Conservation (phyloP, 2,888 invertebrate species). For the Chamaedrilus cognettii region DNA sequence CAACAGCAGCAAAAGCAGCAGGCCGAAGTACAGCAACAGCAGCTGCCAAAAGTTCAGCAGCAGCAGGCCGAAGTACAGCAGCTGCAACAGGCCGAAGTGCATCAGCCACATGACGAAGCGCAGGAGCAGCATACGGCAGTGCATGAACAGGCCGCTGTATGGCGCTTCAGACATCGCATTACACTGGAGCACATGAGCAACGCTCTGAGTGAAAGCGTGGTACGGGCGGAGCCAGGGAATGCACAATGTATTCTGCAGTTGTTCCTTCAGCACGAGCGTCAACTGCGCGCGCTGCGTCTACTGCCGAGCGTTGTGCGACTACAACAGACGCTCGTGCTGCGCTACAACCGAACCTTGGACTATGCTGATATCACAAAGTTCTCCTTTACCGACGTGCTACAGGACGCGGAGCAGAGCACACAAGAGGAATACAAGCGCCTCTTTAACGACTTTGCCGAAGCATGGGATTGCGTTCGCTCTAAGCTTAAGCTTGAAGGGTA, state of each 20-base stretch:
- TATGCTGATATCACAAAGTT: slow-evolving; percentile 44
- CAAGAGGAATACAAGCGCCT: slow-evolving; percentile 13
- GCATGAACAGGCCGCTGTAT: slow-evolving; percentile 33
- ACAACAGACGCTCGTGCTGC: slow-evolving; percentile 39
- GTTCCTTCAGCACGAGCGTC: slow-evolving; percentile 43
- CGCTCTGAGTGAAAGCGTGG: slow-evolving; percentile 31
- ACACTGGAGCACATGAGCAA: slow-evolving; percentile 40
- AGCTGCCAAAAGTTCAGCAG: too few species aligned
- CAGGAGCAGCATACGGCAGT: too few species aligned
- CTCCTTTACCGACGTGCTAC: too few species aligned
- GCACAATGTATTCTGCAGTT: too few species aligned
- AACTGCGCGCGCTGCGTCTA: slow-evolving; percentile 41
- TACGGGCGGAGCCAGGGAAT: too few species aligned
- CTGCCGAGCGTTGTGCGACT: slow-evolving; percentile 43
- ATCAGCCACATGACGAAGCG: too few species aligned
- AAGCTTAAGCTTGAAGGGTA: slow-evolving; percentile 20
- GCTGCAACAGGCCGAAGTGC: too few species aligned
- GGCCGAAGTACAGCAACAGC: too few species aligned
- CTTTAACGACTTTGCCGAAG: slow-evolving; percentile 33
- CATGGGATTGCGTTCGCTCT: slow-evolving; percentile 39
- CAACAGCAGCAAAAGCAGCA: too few species aligned
- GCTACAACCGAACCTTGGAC: slow-evolving; percentile 42
- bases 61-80: too few species aligned
- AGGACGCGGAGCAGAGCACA: too few species aligned
- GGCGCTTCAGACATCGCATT: slow-evolving; percentile 40